Base-by-base conservation (phyloP, 2,797 vertebrate genomes). In the Luscinia luscinia region DNA sequence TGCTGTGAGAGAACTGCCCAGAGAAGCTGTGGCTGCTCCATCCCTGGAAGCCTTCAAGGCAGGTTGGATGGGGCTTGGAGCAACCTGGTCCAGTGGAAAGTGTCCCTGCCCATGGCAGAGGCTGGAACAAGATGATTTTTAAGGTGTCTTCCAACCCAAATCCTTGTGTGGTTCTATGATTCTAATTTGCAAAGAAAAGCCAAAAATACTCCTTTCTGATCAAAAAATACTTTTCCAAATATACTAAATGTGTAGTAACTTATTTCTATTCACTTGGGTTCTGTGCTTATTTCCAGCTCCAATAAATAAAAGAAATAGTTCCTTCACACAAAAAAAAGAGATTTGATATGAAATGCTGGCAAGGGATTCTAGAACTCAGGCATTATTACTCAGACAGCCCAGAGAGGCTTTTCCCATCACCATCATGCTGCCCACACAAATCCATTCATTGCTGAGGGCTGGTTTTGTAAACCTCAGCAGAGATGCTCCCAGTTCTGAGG, bases 371-470 rank as follows among this genome's bases (percentile, higher is more conserved):
- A 26, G 30, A 74, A 16, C 32, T 15, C 36, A 13, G n/a, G 64
- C 8, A 2, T 59, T 78, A 51, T 69, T 89, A 48, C 67, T 73
- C 62, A 87, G 89, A 34, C 73, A 80, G 55, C 55, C 16, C 59
- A 70, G 79, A 61, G 78, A 80, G 80, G 48, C 79, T 95, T 93
- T 92, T 67, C 76, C 86, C 84, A 76, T 48, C 54, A 34, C 11
- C 64, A 76, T 40, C 43, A 11, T 74, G 23, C 75, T 88, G 93
- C 85, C 94, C 72, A 30, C 80, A 4, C 84, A 15, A 28, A 51
- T 82, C 73, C 52, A 40, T 72, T 95, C 84, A 55, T 46, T 67
- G 72, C 63, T 41, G 75, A 75, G 88, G 54, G 88, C 73, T 92
- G 90, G 20, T 17, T 93, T 70, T 14, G 11, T 30, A 26, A 40